Evolutionary conservation across 2,113 vertebrate species (phyloP).

Genomic region (Scytalopus superciliaris): DNA sequence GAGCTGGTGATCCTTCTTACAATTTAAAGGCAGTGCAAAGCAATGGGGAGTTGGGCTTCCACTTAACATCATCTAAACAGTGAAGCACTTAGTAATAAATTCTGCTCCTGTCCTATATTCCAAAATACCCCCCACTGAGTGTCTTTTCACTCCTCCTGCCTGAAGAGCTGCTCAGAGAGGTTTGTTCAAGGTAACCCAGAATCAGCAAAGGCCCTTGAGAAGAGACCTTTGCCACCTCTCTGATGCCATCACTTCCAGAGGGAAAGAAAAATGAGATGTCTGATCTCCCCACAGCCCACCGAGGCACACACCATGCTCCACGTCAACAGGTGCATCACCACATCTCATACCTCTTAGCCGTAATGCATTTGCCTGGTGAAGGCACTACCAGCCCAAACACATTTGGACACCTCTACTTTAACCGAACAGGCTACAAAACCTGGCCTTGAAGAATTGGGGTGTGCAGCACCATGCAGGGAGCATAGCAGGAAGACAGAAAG

Average conservation of each 20-base stretch:
- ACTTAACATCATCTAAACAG: not conserved
- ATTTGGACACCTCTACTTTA: not conserved
- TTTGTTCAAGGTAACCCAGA: not conserved
- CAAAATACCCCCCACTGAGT: not conserved
- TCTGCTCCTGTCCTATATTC: not conserved
- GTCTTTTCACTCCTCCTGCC: not conserved
- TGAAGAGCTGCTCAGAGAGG: not conserved
- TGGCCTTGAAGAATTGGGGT: not conserved
- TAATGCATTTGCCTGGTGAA: not conserved
- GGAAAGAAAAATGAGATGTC: not conserved
- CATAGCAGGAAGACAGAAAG: not conserved
- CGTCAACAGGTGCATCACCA: not conserved
- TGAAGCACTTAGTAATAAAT: not conserved
- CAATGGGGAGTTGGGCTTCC: not conserved
- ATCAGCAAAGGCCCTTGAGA: not conserved
- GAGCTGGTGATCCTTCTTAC: not conserved
- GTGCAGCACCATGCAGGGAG: not conserved
- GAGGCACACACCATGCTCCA: not conserved
- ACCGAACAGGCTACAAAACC: not conserved
- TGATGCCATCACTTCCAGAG: rapidly evolving
- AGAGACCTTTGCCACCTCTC: not conserved
- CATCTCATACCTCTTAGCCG: no score
- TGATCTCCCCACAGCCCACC: not conserved
- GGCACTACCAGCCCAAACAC: not conserved
- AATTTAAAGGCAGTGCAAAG: not conserved